Conservation (phyloP, 2,797 vertebrate species). For the Urocyon cinereoargenteus region DNA sequence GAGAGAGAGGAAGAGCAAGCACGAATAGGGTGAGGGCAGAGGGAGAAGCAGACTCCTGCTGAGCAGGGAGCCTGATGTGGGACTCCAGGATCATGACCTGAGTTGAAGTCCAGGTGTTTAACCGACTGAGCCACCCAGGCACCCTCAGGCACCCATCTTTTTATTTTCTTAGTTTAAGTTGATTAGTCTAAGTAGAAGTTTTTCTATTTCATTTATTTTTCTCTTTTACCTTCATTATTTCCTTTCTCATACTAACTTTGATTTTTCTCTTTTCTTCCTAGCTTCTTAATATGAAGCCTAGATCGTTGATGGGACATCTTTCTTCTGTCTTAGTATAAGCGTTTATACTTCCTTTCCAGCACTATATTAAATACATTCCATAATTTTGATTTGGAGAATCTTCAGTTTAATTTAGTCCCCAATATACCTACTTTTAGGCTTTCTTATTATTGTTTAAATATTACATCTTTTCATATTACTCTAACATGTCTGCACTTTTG, state of each 20-base stretch:
- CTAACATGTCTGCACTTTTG: neutral
- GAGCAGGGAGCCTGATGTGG: too few species aligned
- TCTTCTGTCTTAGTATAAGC: neutral
- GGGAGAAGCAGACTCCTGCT: too few species aligned
- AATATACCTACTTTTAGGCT: neutral
- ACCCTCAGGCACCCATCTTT: neutral
- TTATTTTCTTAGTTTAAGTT: neutral
- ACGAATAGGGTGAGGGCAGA: too few species aligned
- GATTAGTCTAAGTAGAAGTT: neutral
- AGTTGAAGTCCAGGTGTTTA: too few species aligned
- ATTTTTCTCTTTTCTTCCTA: neutral
- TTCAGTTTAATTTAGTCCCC: slow-evolving; percentile 11
- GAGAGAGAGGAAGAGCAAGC: too few species aligned
- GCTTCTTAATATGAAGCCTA: neutral
- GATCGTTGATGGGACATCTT: neutral
- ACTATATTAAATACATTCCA: neutral
- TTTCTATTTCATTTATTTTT: slow-evolving; percentile 32
- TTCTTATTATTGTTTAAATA: slow-evolving; percentile 15
- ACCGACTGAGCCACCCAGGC: too few species aligned
- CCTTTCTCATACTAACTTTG: slow-evolving; percentile 1
- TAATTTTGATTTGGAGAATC: neutral
- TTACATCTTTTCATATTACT: neutral
- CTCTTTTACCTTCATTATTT: neutral
- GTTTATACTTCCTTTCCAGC: neutral
- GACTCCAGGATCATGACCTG: too few species aligned